Evolutionary conservation across 2,888 invertebrate genomes (phyloP).

Genomic region (Peribatodes rhomboidaria): DNA sequence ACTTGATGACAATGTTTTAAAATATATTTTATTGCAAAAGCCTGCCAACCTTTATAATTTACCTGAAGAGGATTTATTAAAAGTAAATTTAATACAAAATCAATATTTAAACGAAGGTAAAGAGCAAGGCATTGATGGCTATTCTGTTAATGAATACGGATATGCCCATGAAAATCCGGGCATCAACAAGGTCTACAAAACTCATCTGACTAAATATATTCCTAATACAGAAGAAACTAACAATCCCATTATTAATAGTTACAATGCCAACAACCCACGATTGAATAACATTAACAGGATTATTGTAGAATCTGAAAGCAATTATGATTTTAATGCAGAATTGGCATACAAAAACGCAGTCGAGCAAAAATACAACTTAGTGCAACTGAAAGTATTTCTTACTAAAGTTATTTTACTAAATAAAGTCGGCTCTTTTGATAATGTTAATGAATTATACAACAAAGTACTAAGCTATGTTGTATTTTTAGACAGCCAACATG

Average conservation of each 20-base stretch:
- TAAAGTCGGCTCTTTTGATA: not conserved
- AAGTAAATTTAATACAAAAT: not conserved
- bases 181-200: too few relatives aligned
- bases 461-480: conserved; percentile 1
- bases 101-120: not conserved
- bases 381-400: not conserved
- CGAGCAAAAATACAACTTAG: conserved; percentile 13
- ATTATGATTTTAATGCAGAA: not conserved
- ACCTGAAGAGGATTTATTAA: not conserved
- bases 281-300: not conserved
- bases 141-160: not conserved
- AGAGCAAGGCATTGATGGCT: not conserved
- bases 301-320: not conserved
- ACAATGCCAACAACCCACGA: not conserved
- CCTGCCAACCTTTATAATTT: not conserved
- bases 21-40: not conserved
- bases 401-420: not conserved
- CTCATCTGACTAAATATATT: too few relatives aligned
- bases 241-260: too few relatives aligned
- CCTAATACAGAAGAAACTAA: too few relatives aligned
- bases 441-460: not conserved
- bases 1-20: not conserved
- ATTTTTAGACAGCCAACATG: not conserved
- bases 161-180: not conserved
- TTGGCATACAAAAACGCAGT: not conserved